Evolutionary conservation across 1,140 invertebrate species (phyloP), one percentile per base, ranked within the genome.

Genomic region (Cherax destructor): DNA sequence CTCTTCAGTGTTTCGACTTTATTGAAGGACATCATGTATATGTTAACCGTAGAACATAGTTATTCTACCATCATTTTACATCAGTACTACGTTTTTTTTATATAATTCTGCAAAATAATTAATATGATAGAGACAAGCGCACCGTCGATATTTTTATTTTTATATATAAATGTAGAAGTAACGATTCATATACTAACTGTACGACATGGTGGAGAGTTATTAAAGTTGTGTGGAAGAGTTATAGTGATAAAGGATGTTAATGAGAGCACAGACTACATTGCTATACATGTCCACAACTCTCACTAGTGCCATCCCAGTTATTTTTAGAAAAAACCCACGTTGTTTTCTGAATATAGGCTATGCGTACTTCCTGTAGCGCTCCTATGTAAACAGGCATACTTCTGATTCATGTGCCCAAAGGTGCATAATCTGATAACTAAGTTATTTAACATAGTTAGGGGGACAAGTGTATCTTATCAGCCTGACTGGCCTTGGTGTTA

Each of bases 311-410:
- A 74, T 74, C 69, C 69, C 0, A 74, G 69, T 74, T 74, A 74
- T 74, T 74, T 74, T 30, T 74, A 74, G 69, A 74, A 5, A 74
- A 74, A 74, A n/a, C 69, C 16, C 69, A 74, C 69, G 69, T 30
- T 74, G 69, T 74, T 74, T 30, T 30, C 69, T 74, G 24, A 30
- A 74, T 5, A 74, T 24, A 30, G 69, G 69, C 6, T 3, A 9
- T 9, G 24, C 24, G 6, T 65, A 7, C 6, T n/a, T 74, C 24
- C n/a, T 30, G n/a, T 30, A 74, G n/a, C 30, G n/a, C 11, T 3
- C 24, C 24, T 30, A 30, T 30, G n/a, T 21, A 74, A 24, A 30
- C 24, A 4, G 24, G 24, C n/a, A 74, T 18, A 69, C 18, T 21
- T 21, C 6, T 74, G 69, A 74, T n/a, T 30, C n/a, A 7, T 30